Evolutionary conservation across 2,888 invertebrate genomes (phyloP), one percentile per base, ranked within the genome.

Genomic region (Eristalinus sepulchralis): DNA sequence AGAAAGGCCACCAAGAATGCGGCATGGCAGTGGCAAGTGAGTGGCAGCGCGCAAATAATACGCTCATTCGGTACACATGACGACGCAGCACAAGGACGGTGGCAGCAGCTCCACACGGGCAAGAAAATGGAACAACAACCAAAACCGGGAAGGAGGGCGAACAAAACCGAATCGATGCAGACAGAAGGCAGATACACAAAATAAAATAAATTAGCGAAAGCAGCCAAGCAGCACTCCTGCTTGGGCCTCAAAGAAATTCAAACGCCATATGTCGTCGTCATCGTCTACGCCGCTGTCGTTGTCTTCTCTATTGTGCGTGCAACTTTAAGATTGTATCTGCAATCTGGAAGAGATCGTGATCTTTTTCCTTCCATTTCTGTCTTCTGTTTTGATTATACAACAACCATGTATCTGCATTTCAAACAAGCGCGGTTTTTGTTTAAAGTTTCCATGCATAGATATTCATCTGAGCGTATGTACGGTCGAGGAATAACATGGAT

Each of bases 151-250:
- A 59, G 27, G 17, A 17, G 17, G 27, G 55, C 36, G 33, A 36
- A 75, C 47, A 71, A 33, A 31, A n/a, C 39, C 13, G 2, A 27
- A 27, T 5, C 27, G 27, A 27, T 27, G 10, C 6, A 57, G 57
- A 22, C 57, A 13, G 27, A 2, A 57, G 24, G 24, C 66, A 67
- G 39, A 39, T 59, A 27, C 5, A 62, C 11, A 62, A 34, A 81
- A 62, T 27, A 76, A 72, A 81, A 84, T 76, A 81, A 84, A 84
- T 80, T 71, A 83, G 60, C 84, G 80, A 80, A 60, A 67, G 17
- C 57, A 71, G 55, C 64, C 60, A 80, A 83, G 59, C 66, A 70
- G 57, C 13, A n/a, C 57, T 39, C n/a, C n/a, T 68, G 11, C 24
- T 20, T 10, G 36, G 1, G 17, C 22, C 59, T 62, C n/a, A 63